phyloP scores from a whole-genome alignment of 2,113 vertebrate genomes.

The Tragelaphus imberbis region DNA sequence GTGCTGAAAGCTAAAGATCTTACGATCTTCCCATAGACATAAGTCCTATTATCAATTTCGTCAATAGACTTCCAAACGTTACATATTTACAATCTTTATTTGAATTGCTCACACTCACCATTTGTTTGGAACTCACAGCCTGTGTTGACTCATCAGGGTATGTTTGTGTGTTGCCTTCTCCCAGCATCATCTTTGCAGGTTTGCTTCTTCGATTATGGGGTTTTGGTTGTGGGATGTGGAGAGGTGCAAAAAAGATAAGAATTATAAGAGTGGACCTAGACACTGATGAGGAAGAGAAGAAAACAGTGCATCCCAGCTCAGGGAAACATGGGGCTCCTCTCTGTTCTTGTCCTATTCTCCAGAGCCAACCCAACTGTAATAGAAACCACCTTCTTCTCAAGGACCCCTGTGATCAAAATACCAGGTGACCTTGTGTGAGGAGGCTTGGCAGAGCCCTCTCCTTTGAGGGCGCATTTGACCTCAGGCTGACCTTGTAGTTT shows the following conservation, averaged over 20 bases:
- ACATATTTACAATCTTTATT: background rate
- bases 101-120: background rate
- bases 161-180: fast-evolving
- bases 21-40: no score
- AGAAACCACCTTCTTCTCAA: background rate
- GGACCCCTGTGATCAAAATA: background rate
- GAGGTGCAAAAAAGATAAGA: background rate
- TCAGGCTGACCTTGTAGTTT: no score
- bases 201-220: fast-evolving
- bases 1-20: background rate
- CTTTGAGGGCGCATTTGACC: background rate
- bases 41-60: background rate
- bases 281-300: background rate
- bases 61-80: background rate
- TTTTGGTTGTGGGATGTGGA: background rate
- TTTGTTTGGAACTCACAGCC: background rate
- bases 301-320: background rate
- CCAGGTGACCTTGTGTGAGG: fast-evolving
- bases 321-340: background rate
- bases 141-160: background rate
- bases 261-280: background rate
- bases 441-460: background rate
- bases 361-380: background rate
- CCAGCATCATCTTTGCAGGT: background rate
- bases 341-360: background rate